phyloP scores from a whole-genome alignment of 2,113 vertebrate genomes.

The Scomber colias region DNA sequence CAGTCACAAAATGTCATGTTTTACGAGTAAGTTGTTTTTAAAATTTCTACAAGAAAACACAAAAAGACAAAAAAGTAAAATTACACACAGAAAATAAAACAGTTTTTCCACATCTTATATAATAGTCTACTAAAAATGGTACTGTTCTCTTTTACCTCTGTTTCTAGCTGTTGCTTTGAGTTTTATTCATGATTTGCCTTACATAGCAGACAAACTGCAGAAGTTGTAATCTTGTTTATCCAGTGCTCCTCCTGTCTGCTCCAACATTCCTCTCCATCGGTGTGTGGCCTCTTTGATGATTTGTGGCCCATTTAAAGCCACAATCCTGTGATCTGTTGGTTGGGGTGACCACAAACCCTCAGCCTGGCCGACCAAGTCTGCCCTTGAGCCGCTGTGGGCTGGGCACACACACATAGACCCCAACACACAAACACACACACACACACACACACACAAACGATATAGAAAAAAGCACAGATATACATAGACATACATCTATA shows the following conservation, averaged over 20 bases:
- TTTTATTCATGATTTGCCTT: constrained; percentile 35
- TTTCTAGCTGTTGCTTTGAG: not conserved
- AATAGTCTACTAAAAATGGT: not conserved
- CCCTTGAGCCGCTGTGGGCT: constrained; percentile 48
- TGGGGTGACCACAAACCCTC: constrained; percentile 64
- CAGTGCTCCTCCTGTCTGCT: constrained; percentile 51
- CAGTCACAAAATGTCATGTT: too few species aligned
- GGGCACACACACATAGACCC: constrained; percentile 6
- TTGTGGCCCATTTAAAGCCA: constrained; percentile 73
- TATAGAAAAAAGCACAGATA: not conserved
- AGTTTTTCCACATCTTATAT: not conserved
- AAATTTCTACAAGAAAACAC: too few species aligned
- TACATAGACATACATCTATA: constrained; percentile 28
- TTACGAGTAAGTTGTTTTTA: too few species aligned
- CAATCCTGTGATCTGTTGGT: constrained; percentile 73
- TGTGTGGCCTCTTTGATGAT: constrained; percentile 74
- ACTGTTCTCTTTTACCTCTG: constrained; percentile 4
- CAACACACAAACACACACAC: not conserved
- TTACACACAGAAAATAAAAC: too few species aligned
- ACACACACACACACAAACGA: constrained; percentile 3
- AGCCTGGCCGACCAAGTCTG: constrained; percentile 58
- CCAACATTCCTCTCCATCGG: constrained; percentile 57
- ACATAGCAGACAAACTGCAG: constrained; percentile 47
- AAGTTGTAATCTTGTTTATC: constrained; percentile 65
- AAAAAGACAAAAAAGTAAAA: too few species aligned